Conservation (phyloP, 2,888 invertebrate genomes). For the Rhingia campestris region DNA sequence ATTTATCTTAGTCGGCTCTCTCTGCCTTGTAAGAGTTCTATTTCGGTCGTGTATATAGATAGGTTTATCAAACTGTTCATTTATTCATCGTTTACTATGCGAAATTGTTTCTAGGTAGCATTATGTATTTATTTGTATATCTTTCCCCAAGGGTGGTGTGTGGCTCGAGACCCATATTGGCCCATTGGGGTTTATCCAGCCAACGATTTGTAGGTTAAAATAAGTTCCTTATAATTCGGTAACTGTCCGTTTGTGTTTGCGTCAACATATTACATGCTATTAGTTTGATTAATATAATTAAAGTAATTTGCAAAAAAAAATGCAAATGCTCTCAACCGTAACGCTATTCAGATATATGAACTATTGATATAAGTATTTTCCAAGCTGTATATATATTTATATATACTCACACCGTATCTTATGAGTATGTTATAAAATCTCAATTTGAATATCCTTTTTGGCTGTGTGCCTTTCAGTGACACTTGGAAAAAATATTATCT, state of each 20-base stretch:
- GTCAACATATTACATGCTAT: no score
- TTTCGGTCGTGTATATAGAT: background rate
- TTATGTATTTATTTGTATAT: background rate
- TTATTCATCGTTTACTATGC: conserved; percentile 1
- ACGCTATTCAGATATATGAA: no score
- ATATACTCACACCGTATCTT: no score
- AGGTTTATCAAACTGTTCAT: background rate
- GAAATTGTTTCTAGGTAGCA: background rate
- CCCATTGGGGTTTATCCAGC: background rate
- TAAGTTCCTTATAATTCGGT: background rate
- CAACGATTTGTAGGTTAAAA: background rate
- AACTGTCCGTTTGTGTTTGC: no score
- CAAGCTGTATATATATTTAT: no score
- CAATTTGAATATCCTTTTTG: background rate
- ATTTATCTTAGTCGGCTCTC: conserved; percentile 21
- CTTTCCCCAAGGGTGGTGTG: background rate
- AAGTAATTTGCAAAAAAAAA: no score
- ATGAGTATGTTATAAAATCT: background rate
- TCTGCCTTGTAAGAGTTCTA: conserved; percentile 12
- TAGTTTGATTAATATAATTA: no score
- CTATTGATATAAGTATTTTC: no score
- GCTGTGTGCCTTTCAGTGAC: background rate
- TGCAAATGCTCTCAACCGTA: no score
- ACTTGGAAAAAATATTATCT: conserved; percentile 5
- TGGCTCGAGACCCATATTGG: background rate